phyloP scores from a whole-genome alignment of 1,140 invertebrate genomes.

The Harlomillsia oculata region DNA sequence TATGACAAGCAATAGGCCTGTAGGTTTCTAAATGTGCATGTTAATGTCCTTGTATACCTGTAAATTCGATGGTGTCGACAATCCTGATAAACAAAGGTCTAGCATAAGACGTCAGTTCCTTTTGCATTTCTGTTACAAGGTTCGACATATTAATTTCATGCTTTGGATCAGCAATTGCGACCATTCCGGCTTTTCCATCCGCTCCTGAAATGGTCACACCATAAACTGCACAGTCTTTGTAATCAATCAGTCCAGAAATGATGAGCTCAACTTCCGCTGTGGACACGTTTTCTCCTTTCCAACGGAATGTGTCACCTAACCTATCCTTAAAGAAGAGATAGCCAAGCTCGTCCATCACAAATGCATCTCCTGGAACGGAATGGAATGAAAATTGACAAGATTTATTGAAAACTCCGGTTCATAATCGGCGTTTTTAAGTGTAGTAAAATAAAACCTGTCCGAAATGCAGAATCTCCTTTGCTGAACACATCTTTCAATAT shows the following conservation, averaged over 20 bases:
- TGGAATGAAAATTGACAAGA: too few species aligned
- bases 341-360: slow-evolving; percentile 81
- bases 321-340: slow-evolving; percentile 93
- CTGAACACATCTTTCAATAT: slow-evolving; percentile 57
- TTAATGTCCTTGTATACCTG: slow-evolving; percentile 55
- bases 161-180: slow-evolving; percentile 73
- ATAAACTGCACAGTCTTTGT: slow-evolving; percentile 83
- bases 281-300: slow-evolving; percentile 45
- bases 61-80: slow-evolving; percentile 74
- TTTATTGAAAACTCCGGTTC: too few species aligned
- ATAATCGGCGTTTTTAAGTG: too few species aligned
- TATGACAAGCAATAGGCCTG: background rate
- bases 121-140: slow-evolving; percentile 53
- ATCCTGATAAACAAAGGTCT: slow-evolving; percentile 78
- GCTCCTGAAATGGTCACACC: slow-evolving; percentile 64
- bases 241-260: slow-evolving; percentile 70
- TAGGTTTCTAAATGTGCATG: background rate
- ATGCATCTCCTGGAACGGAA: slow-evolving; percentile 66
- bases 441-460: slow-evolving; percentile 53
- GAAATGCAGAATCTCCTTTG: slow-evolving; percentile 59
- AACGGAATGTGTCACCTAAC: slow-evolving; percentile 85
- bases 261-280: slow-evolving; percentile 93
- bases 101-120: slow-evolving; percentile 70
- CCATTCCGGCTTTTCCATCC: slow-evolving; percentile 94
- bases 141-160: slow-evolving; percentile 55